phyloP scores from a whole-genome alignment of 2,888 invertebrate genomes.

The Ectobius pallidus region DNA sequence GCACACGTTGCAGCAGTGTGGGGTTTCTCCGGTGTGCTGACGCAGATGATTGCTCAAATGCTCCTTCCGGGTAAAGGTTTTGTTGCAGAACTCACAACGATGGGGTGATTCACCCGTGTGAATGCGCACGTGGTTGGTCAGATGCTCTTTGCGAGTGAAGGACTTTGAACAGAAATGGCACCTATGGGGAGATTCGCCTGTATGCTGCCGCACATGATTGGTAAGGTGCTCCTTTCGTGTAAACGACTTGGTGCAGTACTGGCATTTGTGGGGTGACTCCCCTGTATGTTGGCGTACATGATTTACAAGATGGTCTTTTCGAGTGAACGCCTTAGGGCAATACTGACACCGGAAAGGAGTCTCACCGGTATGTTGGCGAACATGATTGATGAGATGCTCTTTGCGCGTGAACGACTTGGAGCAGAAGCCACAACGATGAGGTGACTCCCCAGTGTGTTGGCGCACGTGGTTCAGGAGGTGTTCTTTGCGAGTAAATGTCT shows the following conservation, averaged over 20 bases:
- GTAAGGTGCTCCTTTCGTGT: conserved; percentile 71
- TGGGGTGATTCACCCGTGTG: conserved; percentile 69
- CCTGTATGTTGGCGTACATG: conserved; percentile 84
- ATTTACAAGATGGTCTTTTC: conserved; percentile 85
- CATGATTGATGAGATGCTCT: conserved; percentile 50
- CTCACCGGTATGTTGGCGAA: conserved; percentile 59
- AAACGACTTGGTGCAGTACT: conserved; percentile 72
- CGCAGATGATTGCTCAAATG: conserved; percentile 74
- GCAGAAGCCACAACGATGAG: conserved; percentile 47
- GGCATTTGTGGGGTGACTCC: conserved; percentile 84
- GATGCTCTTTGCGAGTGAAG: conserved; percentile 85
- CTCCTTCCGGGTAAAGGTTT: conserved; percentile 74
- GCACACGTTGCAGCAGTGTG: conserved; percentile 75
- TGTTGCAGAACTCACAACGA: conserved; percentile 71
- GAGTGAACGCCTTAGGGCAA: conserved; percentile 86
- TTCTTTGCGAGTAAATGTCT: conserved; percentile 79
- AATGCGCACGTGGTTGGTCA: conserved; percentile 79
- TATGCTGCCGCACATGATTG: conserved; percentile 86
- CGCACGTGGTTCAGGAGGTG: conserved; percentile 78
- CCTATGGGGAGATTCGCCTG: conserved; percentile 85
- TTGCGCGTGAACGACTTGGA: conserved; percentile 50
- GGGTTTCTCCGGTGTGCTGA: conserved; percentile 72
- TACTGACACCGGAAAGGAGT: conserved; percentile 85
- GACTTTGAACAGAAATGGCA: conserved; percentile 85
- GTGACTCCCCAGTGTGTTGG: conserved; percentile 64